Evolutionary conservation across 37 sponge, comb jelly and placozoan genomes (phyloP), one percentile per base, ranked within the genome.

Genomic region (Chondrosia reniformis): DNA sequence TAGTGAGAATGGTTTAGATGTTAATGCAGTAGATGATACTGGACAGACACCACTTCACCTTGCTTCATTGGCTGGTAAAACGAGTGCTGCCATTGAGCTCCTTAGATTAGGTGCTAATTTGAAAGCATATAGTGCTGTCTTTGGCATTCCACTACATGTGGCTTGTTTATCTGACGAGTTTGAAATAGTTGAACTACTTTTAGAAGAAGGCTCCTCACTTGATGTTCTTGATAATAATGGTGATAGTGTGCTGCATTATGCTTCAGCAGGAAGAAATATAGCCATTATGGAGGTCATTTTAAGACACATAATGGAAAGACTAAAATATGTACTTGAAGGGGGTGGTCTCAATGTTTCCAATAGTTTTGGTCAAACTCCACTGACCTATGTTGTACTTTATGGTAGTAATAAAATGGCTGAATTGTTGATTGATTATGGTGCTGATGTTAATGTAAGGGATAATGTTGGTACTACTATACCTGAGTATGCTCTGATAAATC

Each of bases 161-260:
- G 61, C 61, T 30, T 25, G 61, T 19, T 7, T 6, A 30, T 30
- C n/a, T 19, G 61, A 30, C 4, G 30, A 59, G n/a, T 25, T 59
- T 7, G 61, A 59, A 13, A 59, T 30, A 25, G n/a, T 59, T 59
- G 28, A 30, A 30, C 22, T 5, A 13, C 28, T 59, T 25, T 13
- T 59, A 13, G 61, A 59, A 5, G 61, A 59, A 59, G 61, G 61
- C n/a, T n/a, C n/a, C n/a, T n/a, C n/a, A n/a, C n/a, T n/a, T n/a
- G n/a, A n/a, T n/a, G n/a, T n/a, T n/a, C n/a, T n/a, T n/a, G n/a
- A n/a, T n/a, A n/a, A n/a, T n/a, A n/a, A n/a, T n/a, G n/a, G n/a
- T n/a, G n/a, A n/a, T n/a, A n/a, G n/a, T n/a, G n/a, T n/a, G n/a
- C n/a, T n/a, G n/a, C n/a, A n/a, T n/a, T n/a, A n/a, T n/a, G n/a